Evolutionary conservation across 2,888 invertebrate species (phyloP).

Genomic region (Fabriciana adippe): DNA sequence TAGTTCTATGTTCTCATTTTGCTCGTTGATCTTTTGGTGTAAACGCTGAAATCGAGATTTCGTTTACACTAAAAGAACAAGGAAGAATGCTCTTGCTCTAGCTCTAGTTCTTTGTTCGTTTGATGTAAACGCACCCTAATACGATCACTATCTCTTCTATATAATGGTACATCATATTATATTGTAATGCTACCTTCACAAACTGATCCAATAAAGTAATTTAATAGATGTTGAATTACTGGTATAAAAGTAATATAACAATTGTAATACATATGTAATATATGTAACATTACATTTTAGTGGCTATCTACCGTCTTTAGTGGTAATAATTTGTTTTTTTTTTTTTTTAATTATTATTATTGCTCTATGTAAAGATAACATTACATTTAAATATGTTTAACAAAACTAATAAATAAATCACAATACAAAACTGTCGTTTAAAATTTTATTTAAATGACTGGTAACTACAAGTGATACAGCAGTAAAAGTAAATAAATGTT

Average conservation of each 20-base stretch:
- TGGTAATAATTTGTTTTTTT: background rate
- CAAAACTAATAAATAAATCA: conserved; percentile 3
- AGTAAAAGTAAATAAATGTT: conserved; percentile 10
- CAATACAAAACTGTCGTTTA: background rate
- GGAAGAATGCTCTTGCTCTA: no score
- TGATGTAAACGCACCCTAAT: no score
- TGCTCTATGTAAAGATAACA: background rate
- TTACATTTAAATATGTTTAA: background rate
- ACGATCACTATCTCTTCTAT: conserved; percentile 40
- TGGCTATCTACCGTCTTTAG: background rate
- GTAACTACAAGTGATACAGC: conserved; percentile 11
- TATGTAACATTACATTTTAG: no score
- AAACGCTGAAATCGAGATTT: no score
- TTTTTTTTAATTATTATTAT: background rate
- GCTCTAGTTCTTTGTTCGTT: no score
- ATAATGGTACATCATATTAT: conserved; percentile 40
- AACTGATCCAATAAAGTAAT: background rate
- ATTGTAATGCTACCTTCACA: conserved; percentile 21
- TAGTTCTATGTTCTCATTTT: no score
- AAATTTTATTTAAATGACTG: conserved; percentile 15
- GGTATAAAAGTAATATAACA: no score
- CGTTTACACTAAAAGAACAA: no score
- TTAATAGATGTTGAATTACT: no score
- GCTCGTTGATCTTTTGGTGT: no score
- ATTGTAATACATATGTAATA: no score